Conservation (phyloP, 1,140 invertebrate genomes). For the Aphaenogaster ashmeadi region DNA sequence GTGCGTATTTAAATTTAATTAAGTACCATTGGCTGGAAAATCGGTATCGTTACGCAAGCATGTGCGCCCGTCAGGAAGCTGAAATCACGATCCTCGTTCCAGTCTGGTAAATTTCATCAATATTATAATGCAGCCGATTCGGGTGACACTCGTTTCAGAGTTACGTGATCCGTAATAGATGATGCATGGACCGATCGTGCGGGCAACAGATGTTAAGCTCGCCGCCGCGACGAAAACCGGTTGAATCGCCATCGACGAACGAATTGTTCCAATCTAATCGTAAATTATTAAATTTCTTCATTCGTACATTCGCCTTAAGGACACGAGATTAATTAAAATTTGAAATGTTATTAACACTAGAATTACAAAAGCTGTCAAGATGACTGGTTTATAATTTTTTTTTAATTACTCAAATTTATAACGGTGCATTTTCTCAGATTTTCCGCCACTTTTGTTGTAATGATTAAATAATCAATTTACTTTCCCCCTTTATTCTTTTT, state of each 20-base stretch:
- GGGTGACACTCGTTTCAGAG: conserved; percentile 50
- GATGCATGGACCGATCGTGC: conserved; percentile 38
- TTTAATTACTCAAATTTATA: too few relatives aligned
- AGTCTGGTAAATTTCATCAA: conserved; percentile 79
- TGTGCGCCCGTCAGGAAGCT: conserved; percentile 39
- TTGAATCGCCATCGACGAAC: not conserved
- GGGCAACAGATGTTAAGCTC: not conserved
- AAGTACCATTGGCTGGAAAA: conserved; percentile 31
- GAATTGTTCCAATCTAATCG: not conserved
- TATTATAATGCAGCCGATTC: conserved; percentile 73
- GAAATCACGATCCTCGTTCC: conserved; percentile 73
- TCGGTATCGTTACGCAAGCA: conserved; percentile 44
- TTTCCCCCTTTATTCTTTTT: too few relatives aligned
- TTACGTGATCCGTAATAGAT: conserved; percentile 59
- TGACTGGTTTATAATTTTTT: too few relatives aligned
- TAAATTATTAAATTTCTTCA: not conserved
- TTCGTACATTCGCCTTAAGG: not conserved
- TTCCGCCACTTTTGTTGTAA: too few relatives aligned
- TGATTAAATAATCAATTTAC: too few relatives aligned
- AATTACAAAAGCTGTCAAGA: not conserved
- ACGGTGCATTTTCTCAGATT: too few relatives aligned
- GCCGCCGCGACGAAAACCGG: not conserved
- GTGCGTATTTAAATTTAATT: conserved; percentile 15
- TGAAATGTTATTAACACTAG: not conserved
- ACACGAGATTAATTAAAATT: not conserved